Conservation (phyloP, 1,140 invertebrate genomes). For the Orussus abietinus region DNA sequence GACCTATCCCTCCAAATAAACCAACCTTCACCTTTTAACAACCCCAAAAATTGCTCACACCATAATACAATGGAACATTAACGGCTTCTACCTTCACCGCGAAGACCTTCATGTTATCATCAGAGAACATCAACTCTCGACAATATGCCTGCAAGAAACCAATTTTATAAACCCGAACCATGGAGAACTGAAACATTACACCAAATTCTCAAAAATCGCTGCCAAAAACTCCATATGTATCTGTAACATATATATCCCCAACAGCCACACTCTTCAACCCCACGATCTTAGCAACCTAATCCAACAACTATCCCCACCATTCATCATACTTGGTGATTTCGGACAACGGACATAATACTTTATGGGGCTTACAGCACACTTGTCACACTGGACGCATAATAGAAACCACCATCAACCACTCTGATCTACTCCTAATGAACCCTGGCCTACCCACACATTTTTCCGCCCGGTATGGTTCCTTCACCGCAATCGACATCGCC, state of each 20-base stretch:
- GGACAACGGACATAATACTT: constrained; percentile 34
- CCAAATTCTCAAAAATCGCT: constrained; percentile 20
- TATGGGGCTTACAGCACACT: constrained; percentile 31
- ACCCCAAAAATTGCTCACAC: neutral
- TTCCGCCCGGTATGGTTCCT: constrained; percentile 18
- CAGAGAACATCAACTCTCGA: constrained; percentile 14
- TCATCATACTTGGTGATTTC: constrained; percentile 32
- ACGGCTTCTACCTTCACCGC: constrained; percentile 3
- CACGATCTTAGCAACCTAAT: constrained; percentile 25
- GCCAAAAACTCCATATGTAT: constrained; percentile 18
- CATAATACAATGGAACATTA: constrained; percentile 21
- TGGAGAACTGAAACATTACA: constrained; percentile 18
- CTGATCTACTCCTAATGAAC: constrained; percentile 30
- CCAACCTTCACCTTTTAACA: neutral
- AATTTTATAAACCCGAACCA: constrained; percentile 23
- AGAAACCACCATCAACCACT: constrained; percentile 19
- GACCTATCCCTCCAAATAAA: neutral
- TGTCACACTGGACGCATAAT: constrained; percentile 28
- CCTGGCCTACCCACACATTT: constrained; percentile 27
- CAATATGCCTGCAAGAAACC: constrained; percentile 34
- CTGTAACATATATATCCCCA: constrained; percentile 32
- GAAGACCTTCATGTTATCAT: constrained; percentile 13
- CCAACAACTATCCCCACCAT: constrained; percentile 31
- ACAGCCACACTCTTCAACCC: constrained; percentile 17
- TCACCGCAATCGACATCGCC: constrained; percentile 29